Conservation (phyloP, 2,888 invertebrate species). For the Carpatolechia fugitivella region DNA sequence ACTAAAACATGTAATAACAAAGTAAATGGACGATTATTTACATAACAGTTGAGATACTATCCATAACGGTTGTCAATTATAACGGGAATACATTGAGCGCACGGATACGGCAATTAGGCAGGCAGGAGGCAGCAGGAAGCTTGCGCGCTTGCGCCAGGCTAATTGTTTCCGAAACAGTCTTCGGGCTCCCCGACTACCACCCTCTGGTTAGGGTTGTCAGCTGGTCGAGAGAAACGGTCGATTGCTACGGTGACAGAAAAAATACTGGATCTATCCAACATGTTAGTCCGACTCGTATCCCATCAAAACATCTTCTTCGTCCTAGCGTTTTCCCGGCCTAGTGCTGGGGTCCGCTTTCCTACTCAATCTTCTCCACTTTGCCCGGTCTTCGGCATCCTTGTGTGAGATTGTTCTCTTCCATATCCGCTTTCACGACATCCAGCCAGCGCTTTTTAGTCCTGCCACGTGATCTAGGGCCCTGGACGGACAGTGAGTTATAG, state of each 20-base stretch:
- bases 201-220: background rate
- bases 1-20: background rate
- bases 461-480: too few relatives aligned
- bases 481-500: too few relatives aligned
- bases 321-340: too few relatives aligned
- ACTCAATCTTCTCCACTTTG: too few relatives aligned
- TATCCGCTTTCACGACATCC: too few relatives aligned
- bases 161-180: conserved; percentile 41
- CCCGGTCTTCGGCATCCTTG: too few relatives aligned
- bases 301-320: too few relatives aligned
- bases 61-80: conserved; percentile 36
- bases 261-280: background rate
- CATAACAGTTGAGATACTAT: conserved; percentile 2
- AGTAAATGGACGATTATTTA: background rate
- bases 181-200: conserved; percentile 12
- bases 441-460: too few relatives aligned
- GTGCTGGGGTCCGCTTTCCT: too few relatives aligned
- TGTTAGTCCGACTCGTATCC: background rate
- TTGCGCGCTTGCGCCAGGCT: conserved; percentile 44
- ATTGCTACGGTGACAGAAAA: background rate
- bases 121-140: conserved; percentile 34
- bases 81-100: conserved; percentile 34
- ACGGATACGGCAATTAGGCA: conserved; percentile 45
- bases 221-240: background rate
- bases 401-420: too few relatives aligned